Base-by-base conservation (phyloP, 2,888 invertebrate genomes). In the Xestobium rufovillosum region DNA sequence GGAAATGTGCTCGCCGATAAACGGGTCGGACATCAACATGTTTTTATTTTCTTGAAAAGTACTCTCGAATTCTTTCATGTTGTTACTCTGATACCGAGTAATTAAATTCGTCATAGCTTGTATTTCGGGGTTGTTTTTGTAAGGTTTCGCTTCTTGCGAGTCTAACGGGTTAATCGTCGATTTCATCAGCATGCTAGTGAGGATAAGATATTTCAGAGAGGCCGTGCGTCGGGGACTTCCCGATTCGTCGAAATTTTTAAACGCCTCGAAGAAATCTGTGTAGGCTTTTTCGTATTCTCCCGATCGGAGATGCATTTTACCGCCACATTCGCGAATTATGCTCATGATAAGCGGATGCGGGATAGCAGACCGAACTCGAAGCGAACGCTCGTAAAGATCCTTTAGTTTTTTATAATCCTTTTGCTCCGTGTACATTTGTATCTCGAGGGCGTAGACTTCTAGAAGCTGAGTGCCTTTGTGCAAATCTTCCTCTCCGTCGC, bases 271-370 rank as follows among this genome's bases (percentile, higher is more conserved):
- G 69, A 98, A 99, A 65, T 98, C 97, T 3, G 95, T 96, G 67
- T 99, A 97, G 1, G 98, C 97, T 63, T 92, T 88, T 61, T 95
- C 96, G 65, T 95, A 98, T 67, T 97, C 94, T 3, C 92, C 94
- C 66, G 96, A 94, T 23, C 97, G 77, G 31, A 99, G 70, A 68
- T 99, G 97, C 98, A 98, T 98, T 68, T 98, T 99, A 0, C 98
- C 98, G 3, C 97, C 97, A 65, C 97, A 98, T 68, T 98, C 97
- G 78, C 59, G 49, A 43, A 98, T 98, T 14, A 97, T 94, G 26
- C 98, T 97, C 96, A 98, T 96, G 53, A 98, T 97, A 17, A 98
- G 72, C 1, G 98, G 98, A 77, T 99, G 98, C 10, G 98, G 97
- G 61, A 98, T 97, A 26, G 97, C 97, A 17, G 96, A 96, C 64